Conservation (phyloP, 2,113 vertebrate genomes). For the Elanoides forficatus region DNA sequence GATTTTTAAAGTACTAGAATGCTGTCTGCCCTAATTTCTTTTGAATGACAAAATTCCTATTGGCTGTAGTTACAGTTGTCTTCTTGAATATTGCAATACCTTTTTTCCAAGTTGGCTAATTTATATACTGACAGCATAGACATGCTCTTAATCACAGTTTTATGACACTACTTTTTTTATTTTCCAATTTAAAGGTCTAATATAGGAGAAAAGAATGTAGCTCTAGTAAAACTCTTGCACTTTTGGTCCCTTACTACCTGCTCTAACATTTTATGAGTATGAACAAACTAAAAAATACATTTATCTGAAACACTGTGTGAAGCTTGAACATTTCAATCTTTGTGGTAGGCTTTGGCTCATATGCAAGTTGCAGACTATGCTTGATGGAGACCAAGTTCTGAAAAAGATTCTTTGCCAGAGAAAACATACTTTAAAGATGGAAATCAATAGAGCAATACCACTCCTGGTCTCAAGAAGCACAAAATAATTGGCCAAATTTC, state of each 20-base stretch:
- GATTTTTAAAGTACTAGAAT: background rate
- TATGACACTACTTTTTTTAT: background rate
- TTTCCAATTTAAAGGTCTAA: background rate
- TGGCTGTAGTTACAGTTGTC: background rate
- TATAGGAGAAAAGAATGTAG: background rate
- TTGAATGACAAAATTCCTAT: background rate
- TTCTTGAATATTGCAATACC: background rate
- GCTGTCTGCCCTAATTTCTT: background rate
- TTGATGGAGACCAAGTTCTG: background rate
- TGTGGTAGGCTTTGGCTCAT: background rate
- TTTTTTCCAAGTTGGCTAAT: background rate
- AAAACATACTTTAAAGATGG: conserved; percentile 4
- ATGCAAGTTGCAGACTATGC: background rate
- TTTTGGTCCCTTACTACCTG: background rate
- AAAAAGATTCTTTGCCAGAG: conserved; percentile 12
- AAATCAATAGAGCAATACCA: conserved; percentile 1
- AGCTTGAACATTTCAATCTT: background rate
- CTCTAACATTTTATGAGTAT: background rate
- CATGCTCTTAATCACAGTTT: background rate
- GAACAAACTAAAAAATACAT: background rate
- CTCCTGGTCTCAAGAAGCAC: background rate
- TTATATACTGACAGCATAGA: background rate
- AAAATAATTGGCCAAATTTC: background rate
- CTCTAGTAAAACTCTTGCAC: background rate
- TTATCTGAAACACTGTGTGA: background rate